These are phyloP conservation scores for Leptobrachium ailaonicum DNA, from an alignment of 2,113 vertebrate genomes.

Conservation along the genomic window DNA sequence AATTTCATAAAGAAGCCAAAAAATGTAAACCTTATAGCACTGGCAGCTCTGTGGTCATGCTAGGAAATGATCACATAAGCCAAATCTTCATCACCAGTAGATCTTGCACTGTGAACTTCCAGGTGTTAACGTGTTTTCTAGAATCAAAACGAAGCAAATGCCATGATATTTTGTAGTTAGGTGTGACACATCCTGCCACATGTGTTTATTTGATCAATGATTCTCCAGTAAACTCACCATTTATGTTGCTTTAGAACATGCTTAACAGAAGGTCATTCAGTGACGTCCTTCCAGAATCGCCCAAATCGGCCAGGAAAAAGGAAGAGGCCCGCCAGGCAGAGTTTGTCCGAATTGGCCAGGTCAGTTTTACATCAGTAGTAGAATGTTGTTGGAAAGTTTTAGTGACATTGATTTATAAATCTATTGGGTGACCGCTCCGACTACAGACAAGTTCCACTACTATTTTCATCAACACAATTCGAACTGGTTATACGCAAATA, in stretches of 20 bases:
- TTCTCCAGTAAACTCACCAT: not conserved
- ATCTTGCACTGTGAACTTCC: too few species aligned
- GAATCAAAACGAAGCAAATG: too few species aligned
- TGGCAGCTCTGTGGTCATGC: too few species aligned
- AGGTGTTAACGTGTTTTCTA: too few species aligned
- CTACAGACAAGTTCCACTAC: conserved; percentile 34
- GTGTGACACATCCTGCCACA: not conserved
- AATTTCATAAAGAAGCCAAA: too few species aligned
- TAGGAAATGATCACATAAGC: too few species aligned
- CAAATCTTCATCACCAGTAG: too few species aligned
- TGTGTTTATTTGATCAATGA: too few species aligned
- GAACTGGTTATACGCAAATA: too few species aligned
- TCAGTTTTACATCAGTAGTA: conserved; percentile 54
- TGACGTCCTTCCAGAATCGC: conserved; percentile 94
- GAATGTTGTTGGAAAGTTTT: too few species aligned
- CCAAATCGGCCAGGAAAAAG: conserved; percentile 93
- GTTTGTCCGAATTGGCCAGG: conserved; percentile 95
- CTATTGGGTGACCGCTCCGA: conserved; percentile 17
- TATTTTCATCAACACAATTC: too few species aligned
- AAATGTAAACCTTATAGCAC: too few species aligned
- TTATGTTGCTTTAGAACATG: conserved; percentile 86
- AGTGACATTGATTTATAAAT: conserved; percentile 22
- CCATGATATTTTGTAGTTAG: not conserved
- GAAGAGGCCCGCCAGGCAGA: conserved; percentile 97
- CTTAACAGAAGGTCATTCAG: conserved; percentile 95